phyloP scores from a whole-genome alignment of 2,888 invertebrate species.

The Perdita meconis region DNA sequence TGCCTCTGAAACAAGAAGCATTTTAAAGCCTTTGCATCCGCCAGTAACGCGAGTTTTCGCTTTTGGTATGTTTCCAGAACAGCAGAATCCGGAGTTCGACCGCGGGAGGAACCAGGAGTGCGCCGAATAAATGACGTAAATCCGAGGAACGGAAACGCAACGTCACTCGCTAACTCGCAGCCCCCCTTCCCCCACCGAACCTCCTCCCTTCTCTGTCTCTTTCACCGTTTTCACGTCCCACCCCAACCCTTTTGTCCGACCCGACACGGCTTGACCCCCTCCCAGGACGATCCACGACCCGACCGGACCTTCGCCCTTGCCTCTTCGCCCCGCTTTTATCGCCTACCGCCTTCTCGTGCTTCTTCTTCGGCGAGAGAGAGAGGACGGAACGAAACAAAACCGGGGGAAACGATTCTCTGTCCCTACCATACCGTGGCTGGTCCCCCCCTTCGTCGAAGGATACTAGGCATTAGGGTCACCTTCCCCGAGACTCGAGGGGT shows the following conservation, averaged over 20 bases:
- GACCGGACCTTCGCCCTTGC: conserved; percentile 64
- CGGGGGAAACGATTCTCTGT: conserved; percentile 26
- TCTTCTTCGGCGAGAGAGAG: neutral
- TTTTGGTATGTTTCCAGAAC: conserved; percentile 82
- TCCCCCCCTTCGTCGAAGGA: conserved; percentile 24
- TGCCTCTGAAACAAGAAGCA: conserved; percentile 65
- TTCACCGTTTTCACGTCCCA: conserved; percentile 86
- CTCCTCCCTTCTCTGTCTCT: conserved; percentile 85
- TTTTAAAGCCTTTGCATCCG: conserved; percentile 78
- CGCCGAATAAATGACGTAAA: conserved; percentile 83
- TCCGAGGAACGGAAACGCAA: conserved; percentile 82
- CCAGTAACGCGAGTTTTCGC: conserved; percentile 81
- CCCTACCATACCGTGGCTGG: conserved; percentile 11
- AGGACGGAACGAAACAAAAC: no score
- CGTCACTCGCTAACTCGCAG: conserved; percentile 82
- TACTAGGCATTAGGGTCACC: conserved; percentile 25
- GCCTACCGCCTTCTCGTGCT: conserved; percentile 66
- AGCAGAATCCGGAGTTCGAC: conserved; percentile 75
- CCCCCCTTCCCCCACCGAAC: conserved; percentile 84
- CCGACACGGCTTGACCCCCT: conserved; percentile 61
- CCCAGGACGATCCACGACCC: conserved; percentile 60
- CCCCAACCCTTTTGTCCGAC: conserved; percentile 60
- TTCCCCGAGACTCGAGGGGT: conserved; percentile 37
- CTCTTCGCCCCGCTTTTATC: conserved; percentile 68
- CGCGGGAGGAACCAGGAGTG: conserved; percentile 80